Conservation (phyloP, 2,113 vertebrate species). For the Dromas ardeola region DNA sequence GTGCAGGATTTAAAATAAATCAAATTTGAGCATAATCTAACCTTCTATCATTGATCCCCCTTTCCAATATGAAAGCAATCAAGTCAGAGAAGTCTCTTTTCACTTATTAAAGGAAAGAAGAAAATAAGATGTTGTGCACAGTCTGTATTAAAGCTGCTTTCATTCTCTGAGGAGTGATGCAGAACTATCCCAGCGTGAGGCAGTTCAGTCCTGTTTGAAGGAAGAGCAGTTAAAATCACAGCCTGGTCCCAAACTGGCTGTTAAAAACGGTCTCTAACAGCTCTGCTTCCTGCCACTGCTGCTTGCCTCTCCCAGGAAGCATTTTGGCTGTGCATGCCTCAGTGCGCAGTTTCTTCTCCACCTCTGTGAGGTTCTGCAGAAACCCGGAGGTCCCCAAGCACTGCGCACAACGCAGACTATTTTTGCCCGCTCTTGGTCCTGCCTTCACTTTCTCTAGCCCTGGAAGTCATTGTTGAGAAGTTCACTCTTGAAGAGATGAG, state of each 20-base stretch:
- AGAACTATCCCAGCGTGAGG: background rate
- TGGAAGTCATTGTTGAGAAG: background rate
- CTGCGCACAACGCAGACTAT: background rate
- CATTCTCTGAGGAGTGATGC: background rate
- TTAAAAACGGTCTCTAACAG: conserved; percentile 7
- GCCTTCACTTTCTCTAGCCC: background rate
- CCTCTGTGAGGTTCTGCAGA: conserved; percentile 14
- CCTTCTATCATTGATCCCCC: background rate
- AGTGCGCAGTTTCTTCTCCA: background rate
- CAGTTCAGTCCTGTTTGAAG: background rate
- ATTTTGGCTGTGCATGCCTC: background rate
- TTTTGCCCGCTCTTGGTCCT: background rate
- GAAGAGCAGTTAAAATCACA: conserved; percentile 26
- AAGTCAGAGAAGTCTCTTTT: background rate
- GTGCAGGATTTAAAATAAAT: background rate
- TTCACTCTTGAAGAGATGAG: background rate
- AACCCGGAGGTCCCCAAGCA: background rate
- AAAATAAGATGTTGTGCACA: conserved; percentile 14
- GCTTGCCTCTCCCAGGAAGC: conserved; percentile 20
- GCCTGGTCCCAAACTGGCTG: conserved; percentile 2
- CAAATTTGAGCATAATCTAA: background rate
- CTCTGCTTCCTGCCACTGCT: conserved; percentile 5
- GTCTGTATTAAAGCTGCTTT: conserved; percentile 33
- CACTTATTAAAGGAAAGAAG: conserved; percentile 32
- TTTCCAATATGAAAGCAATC: background rate